These are phyloP conservation scores for Dicroscelio sp. DNA, from an alignment of 2,888 invertebrate species.

Conservation along the genomic window DNA sequence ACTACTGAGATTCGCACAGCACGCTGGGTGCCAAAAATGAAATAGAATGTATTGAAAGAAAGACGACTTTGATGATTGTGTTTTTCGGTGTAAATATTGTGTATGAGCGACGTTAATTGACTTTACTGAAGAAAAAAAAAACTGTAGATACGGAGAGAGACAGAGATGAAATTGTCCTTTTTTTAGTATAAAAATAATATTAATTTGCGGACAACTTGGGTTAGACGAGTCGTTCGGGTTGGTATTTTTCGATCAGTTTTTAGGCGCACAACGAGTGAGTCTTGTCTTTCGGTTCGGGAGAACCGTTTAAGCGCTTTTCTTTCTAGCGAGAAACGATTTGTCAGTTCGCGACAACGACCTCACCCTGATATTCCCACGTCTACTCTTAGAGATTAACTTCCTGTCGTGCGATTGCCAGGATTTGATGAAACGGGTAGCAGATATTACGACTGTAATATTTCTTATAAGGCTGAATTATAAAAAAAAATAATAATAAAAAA, in stretches of 20 bases:
- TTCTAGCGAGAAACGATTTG: conserved; percentile 15
- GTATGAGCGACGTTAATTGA: neutral
- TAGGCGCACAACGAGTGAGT: neutral
- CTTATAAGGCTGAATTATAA: conserved; percentile 87
- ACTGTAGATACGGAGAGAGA: no score
- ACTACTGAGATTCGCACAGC: conserved; percentile 9
- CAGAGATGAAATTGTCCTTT: no score
- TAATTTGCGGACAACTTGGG: no score
- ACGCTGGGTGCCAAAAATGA: conserved; percentile 44
- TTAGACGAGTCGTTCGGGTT: no score
- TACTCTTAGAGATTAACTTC: conserved; percentile 60
- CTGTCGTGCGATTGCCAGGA: conserved; percentile 66
- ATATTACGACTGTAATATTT: conserved; percentile 87
- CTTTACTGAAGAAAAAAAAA: no score
- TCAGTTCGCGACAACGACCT: conserved; percentile 22
- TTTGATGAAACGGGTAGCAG: conserved; percentile 81
- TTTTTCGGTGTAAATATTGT: neutral
- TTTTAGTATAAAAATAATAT: no score
- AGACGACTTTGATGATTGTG: neutral
- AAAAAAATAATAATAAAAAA: conserved; percentile 70
- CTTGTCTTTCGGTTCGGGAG: neutral
- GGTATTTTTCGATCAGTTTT: no score
- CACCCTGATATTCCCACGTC: neutral
- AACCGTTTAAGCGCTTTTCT: neutral
- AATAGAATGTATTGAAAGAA: neutral